Evolutionary conservation across 2,888 invertebrate genomes (phyloP), one percentile per base, ranked within the genome.

Genomic region (Deroplatys truncata): DNA sequence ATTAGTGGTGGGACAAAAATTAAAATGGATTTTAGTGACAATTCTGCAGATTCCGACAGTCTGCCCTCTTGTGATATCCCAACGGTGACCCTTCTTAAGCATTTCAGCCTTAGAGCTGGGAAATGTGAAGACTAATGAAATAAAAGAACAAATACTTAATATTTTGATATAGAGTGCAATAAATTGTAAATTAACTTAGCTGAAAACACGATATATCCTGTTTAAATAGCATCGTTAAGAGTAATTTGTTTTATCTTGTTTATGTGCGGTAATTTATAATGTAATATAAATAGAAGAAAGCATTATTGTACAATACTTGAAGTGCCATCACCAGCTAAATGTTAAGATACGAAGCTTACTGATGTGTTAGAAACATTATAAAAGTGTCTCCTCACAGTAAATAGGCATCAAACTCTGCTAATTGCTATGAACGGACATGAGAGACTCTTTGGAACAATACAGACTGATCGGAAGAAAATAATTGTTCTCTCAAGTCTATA

Each of bases 1-100:
- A 31, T 25, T 28, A 35, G 82, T 87, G 82, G 31, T 35, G 83
- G 43, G 82, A 56, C 29, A 28, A 28, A 82, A 28, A 82, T 82
- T 29, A 56, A 82, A 86, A 72, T 72, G 56, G 56, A 72, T 25
- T 72, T 72, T 25, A 72, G 56, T 20, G 56, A 72, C 56, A 72
- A 7, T 20, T 72, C 3, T 72, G 56, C n/a, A 49, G 28, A 82
- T 82, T 31, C 8, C 8, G 72, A 4, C 16, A 29, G 29, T 72
- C 20, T 31, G 15, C 25, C 72, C 28, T 82, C 43, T 49, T 28
- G 28, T 82, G 9, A 83, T 89, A 28, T 83, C 86, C 49, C 16
- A 86, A n/a, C 89, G 89, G 89, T 89, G 89, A 89, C 89, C 86
- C 88, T 28, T 28, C 28, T 9, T 10, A 15, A 31, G 31, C 28